Evolutionary conservation across 2,113 vertebrate genomes (phyloP), one percentile per base, ranked within the genome.

Genomic region (Boleophthalmus pectinirostris): DNA sequence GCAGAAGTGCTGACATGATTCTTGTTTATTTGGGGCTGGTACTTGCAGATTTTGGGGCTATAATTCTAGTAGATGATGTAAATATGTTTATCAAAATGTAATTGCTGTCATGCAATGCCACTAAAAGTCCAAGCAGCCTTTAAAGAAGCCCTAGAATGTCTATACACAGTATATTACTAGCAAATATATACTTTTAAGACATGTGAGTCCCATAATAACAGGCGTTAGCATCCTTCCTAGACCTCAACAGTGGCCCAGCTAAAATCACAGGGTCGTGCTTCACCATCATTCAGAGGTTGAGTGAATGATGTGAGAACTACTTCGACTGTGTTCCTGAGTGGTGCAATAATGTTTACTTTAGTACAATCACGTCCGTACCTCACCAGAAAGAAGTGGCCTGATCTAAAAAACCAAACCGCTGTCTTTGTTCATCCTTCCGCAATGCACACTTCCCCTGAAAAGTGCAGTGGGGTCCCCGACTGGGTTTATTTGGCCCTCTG

Each of bases 261-360:
- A 79, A 79, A 82, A 75, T 72, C 76, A 78, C 68, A 45, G 14
- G 33, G 54, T 75, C 77, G n/a, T 46, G 70, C 72, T 82, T 77
- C 14, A 67, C 73, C 77, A 23, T 46, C 72, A 73, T 82, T 77
- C 12, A 69, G 56, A 56, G 24, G 60, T 67, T 65, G 47, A 71
- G 64, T 53, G 47, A 79, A 75, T 83, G 35, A 79, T 89, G 82
- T 84, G 2, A 69, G 60, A 79, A 58, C 77, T 80, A 21, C 80
- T 57, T 16, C 81, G 46, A 6, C 65, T 46, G 63, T 64, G 76
- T 84, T 80, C 47, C 72, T 72, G 69, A 56, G 86, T 53, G 85
- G 77, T 79, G 81, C 81, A 78, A 76, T 81, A 54, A 73, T 78
- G 84, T 65, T 53, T 74, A 79, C 75, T 81, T 35, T 70, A 54